Evolutionary conservation across 2,113 vertebrate genomes (phyloP).

Genomic region (Accipiter cooperii): DNA sequence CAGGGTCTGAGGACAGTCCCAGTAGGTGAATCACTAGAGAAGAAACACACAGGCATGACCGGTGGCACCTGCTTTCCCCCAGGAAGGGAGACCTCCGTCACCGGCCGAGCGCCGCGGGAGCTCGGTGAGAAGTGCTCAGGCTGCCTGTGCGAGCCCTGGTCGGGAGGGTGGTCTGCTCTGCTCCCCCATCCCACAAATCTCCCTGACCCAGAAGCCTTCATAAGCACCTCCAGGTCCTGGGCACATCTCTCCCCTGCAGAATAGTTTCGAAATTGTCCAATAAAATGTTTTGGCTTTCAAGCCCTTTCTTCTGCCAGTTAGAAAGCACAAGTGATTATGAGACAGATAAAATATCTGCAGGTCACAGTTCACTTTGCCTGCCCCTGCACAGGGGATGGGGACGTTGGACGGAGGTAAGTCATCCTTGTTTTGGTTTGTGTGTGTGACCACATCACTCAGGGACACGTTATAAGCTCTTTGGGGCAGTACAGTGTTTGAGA

Average conservation of each 20-base stretch:
- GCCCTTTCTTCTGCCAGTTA: not conserved
- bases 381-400: not conserved
- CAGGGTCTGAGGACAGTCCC: not conserved
- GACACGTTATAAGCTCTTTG: not conserved
- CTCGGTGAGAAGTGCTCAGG: not conserved
- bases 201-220: not conserved
- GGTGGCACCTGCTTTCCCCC: not conserved
- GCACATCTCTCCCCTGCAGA: not conserved
- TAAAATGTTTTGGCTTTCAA: not conserved
- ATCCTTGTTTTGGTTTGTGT: not conserved
- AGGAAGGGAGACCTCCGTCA: not conserved
- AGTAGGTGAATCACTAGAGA: not conserved
- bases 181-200: not conserved
- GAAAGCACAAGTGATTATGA: not conserved
- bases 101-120: rapidly evolving
- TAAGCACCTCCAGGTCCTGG: not conserved
- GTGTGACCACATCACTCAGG: not conserved
- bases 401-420: not conserved
- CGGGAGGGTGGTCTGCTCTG: not conserved
- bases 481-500: not conserved
- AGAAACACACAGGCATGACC: rapidly evolving
- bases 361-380: not conserved
- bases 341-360: not conserved
- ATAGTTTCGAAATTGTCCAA: not conserved
- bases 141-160: not conserved